Base-by-base conservation (phyloP, 2,888 invertebrate genomes). In the Hydraecia micacea region DNA sequence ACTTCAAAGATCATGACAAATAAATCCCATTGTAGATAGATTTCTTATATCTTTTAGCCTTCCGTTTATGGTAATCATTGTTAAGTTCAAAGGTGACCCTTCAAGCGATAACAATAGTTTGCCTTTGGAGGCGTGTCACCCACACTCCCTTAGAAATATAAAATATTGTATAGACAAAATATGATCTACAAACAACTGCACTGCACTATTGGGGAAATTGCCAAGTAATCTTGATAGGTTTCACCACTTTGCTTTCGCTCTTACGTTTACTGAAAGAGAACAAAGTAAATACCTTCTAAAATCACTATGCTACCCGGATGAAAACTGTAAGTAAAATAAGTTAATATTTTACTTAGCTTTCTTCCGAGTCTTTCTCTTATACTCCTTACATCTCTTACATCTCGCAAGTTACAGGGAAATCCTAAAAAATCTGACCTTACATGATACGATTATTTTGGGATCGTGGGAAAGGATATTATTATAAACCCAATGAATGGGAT, bases 381-480 rank as follows among this genome's bases (percentile, higher is more conserved):
- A 49, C 9, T 1, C 8, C 39, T 67, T 25, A 52, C 58, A 36
- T 70, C 32, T 21, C 13, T 25, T 32, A 42, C 32, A 46, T 58
- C 21, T 39, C 28, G 28, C 52, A 65, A 46, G 49, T 58, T 63
- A 25, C 15, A 71, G 18, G n/a, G 18, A 60, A 36, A 21, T 25
- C 84, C 83, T 77, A 87, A 86, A 88, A 90, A 77, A 82, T 83
- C 87, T 89, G 83, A 89, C 83, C 79, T 76, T 74, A 81, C 75
- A 81, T 84, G 80, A 88, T 82, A 85, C 84, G 75, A 85, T 86
- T 89, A 85, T 86, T 88, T 89, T 88, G 86, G 81, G 87, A 91
- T 82, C 95, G 96, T 96, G 96, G 94, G 96, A 95, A 96, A 91
- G 86, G 81, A 90, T 88, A 89, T 91, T 88, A 88, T 88, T 88